phyloP scores from a whole-genome alignment of 2,888 invertebrate genomes.

The Cantharis rufa region DNA sequence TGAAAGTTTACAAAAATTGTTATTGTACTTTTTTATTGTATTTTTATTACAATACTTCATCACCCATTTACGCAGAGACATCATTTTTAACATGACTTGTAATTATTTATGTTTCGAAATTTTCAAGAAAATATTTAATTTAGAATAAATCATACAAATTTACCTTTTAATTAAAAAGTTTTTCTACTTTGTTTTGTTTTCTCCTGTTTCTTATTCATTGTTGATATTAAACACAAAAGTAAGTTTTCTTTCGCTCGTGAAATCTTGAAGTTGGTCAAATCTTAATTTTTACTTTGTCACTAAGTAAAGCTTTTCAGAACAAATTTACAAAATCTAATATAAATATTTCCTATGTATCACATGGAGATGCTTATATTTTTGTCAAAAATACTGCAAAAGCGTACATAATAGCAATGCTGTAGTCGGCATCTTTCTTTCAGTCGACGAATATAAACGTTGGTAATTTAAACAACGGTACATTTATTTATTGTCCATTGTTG shows the following conservation, averaged over 20 bases:
- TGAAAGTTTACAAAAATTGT: neutral
- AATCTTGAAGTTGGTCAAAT: neutral
- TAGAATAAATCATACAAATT: neutral
- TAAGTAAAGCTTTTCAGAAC: neutral
- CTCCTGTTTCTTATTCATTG: neutral
- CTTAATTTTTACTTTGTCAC: neutral
- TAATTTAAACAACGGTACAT: constrained; percentile 35
- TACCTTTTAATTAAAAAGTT: neutral
- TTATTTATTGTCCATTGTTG: constrained; percentile 34
- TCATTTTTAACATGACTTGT: neutral
- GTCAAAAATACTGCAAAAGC: neutral
- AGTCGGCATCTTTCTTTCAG: constrained; percentile 13
- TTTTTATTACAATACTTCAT: neutral
- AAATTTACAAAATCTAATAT: neutral
- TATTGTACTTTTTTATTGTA: neutral
- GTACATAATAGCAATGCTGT: neutral
- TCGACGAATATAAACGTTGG: constrained; percentile 16
- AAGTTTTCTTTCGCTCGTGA: neutral
- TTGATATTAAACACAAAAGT: neutral
- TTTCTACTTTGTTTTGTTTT: neutral
- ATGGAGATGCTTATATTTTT: neutral
- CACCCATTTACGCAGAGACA: neutral
- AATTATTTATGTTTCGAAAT: neutral
- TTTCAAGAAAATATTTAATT: neutral
- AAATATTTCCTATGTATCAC: neutral